Evolutionary conservation across 2,888 invertebrate species (phyloP).

Genomic region (Crematogaster levior): DNA sequence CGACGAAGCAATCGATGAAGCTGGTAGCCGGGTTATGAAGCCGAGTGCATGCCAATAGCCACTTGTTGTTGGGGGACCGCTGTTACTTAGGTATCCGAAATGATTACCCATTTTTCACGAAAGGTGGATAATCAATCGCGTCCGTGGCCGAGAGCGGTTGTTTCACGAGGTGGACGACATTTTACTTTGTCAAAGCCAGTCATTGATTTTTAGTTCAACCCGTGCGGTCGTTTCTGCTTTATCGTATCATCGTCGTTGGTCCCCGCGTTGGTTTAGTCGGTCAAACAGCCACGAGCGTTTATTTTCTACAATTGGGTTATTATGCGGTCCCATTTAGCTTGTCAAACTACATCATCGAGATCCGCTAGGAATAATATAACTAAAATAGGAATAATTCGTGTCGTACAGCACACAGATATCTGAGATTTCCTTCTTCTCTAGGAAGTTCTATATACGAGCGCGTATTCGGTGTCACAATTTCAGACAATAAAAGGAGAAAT

Average conservation of each 20-base stretch:
- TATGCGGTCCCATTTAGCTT: constrained; percentile 16
- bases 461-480: constrained; percentile 3
- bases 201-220: constrained; percentile 25
- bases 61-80: constrained; percentile 30
- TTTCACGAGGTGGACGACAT: constrained; percentile 27
- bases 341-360: neutral
- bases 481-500: constrained; percentile 23
- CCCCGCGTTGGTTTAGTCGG: neutral
- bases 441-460: no score
- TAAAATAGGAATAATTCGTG: constrained; percentile 25
- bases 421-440: no score
- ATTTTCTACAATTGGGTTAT: constrained; percentile 22
- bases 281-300: constrained; percentile 4
- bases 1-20: constrained; percentile 38
- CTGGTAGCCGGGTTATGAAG: neutral
- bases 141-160: constrained; percentile 28
- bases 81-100: constrained; percentile 24
- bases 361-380: neutral
- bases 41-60: constrained; percentile 5
- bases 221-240: neutral
- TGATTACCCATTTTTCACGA: constrained; percentile 48
- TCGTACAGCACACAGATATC: no score
- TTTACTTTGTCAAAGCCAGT: constrained; percentile 52
- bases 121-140: constrained; percentile 50
- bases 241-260: constrained; percentile 9